Base-by-base conservation (phyloP, 2,888 invertebrate genomes). In the Galeopsomyia nigrocyanea region DNA sequence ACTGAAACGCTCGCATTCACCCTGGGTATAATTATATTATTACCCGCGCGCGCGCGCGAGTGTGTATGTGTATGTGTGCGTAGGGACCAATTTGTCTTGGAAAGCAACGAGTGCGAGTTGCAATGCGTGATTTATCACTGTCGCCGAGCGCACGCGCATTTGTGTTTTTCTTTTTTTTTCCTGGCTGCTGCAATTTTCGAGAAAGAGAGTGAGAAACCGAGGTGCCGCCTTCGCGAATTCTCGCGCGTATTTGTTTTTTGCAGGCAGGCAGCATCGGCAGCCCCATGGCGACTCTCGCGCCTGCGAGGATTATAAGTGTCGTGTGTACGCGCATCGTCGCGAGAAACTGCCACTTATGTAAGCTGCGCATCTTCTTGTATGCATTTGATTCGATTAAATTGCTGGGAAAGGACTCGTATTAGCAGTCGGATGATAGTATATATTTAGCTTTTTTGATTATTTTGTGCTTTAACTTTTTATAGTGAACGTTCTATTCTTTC, bases 1-100 rank as follows among this genome's bases (percentile, higher is more conserved):
- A 79, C 79, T 77, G 79, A 81, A 81, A 79, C 79, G 78, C 39
- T 78, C 79, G 78, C 77, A 81, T 79, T 39, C 78, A 77, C 77
- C 68, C 74, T 79, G 79, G 76, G 81, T 82, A 81, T 84, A 84
- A 84, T 84, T 84, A 84, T 83, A 84, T 83, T 83, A 83, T 84
- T 83, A 84, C 80, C 79, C 78, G 81, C 80, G 80, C 76, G 81
- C 79, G 39, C 5, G 13, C 39, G 39, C 13, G 39, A 5, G 39
- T 81, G 80, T 81, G 82, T 83, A 80, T 84, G 39, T 39, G 39
- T 81, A 80, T 81, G 82, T 83, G 81, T 84, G 73, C 76, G 74
- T 66, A 72, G 75, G 78, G 50, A 39, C 79, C 80, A 82, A 84
- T 84, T 84, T 83, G 82, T 84, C 83, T 82, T 80, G 76, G 75